Percentiles rank a stretch among this genome's conserved stretches.
phyloP scores from a whole-genome alignment of 2,888 invertebrate species.

The Slavum lentiscoides region DNA sequence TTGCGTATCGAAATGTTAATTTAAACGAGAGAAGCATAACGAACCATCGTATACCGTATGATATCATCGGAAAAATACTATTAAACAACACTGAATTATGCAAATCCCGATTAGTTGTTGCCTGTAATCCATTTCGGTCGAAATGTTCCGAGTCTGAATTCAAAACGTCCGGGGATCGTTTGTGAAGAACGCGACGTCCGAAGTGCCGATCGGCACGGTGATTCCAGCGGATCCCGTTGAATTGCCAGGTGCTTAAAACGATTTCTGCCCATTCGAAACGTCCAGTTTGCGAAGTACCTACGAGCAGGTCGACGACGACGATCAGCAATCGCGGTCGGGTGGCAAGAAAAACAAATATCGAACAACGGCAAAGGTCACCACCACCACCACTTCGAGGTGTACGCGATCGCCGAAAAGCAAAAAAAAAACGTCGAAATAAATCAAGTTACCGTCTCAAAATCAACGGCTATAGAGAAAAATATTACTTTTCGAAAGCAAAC shows the following conservation, averaged over 20 bases:
- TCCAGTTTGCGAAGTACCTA: neutral
- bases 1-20: neutral
- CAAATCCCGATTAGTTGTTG: neutral
- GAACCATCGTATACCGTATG: neutral
- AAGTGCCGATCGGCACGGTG: neutral
- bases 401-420: neutral
- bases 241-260: constrained; percentile 2
- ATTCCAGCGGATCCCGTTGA: neutral
- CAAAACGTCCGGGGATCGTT: neutral
- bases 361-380: constrained; percentile 1
- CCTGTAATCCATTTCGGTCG: neutral
- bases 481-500: neutral
- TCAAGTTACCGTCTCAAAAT: constrained; percentile 28
- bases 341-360: constrained; percentile 9
- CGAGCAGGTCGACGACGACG: no score
- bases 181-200: neutral
- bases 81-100: neutral
- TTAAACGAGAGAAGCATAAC: neutral
- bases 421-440: constrained; percentile 15
- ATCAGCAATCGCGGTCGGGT: neutral
- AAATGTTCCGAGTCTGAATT: neutral
- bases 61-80: neutral
- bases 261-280: neutral
- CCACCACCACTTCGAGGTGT: neutral
- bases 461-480: constrained; percentile 31